A percentile compares a stretch with the other conserved stretches of the same genome.
These are phyloP conservation scores for Acrossocheilus fasciatus DNA, from an alignment of 2,797 vertebrate genomes.

Conservation along the genomic window DNA sequence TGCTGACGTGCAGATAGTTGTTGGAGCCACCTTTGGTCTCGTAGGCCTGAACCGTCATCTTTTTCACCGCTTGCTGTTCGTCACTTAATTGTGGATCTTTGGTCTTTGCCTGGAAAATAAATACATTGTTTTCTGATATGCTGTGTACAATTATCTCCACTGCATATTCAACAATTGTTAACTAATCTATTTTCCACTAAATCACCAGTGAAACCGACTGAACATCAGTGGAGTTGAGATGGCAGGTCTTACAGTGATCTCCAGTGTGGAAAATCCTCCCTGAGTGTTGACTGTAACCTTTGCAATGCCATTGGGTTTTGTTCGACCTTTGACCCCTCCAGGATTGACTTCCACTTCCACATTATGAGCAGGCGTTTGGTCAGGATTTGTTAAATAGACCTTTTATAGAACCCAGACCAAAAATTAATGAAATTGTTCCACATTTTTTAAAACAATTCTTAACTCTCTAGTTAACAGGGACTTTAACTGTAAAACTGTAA, in stretches of 20 bases:
- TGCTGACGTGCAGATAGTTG: slow-evolving; percentile 77
- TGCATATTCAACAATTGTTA: neutral
- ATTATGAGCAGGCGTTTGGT: slow-evolving; percentile 69
- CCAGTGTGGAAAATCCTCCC: neutral
- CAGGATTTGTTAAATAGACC: slow-evolving; percentile 80
- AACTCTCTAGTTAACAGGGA: no score
- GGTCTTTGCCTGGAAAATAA: slow-evolving; percentile 69
- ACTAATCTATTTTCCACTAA: neutral
- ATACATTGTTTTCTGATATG: neutral
- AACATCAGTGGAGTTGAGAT: neutral
- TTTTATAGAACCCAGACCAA: slow-evolving; percentile 40
- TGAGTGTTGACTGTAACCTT: slow-evolving; percentile 77
- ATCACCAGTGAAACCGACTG: neutral
- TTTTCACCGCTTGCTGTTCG: slow-evolving; percentile 65
- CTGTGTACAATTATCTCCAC: neutral
- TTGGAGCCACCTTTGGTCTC: slow-evolving; percentile 57
- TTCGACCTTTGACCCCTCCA: slow-evolving; percentile 49
- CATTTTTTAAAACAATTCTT: no score
- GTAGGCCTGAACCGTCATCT: slow-evolving; percentile 73
- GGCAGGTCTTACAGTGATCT: slow-evolving; percentile 56
- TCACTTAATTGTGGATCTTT: neutral
- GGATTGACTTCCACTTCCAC: slow-evolving; percentile 62
- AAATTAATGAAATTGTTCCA: neutral
- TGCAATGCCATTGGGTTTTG: slow-evolving; percentile 72
- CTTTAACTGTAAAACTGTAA: no score